Evolutionary conservation across 2,797 vertebrate genomes (phyloP).

Genomic region (Antennarius maculatus): DNA sequence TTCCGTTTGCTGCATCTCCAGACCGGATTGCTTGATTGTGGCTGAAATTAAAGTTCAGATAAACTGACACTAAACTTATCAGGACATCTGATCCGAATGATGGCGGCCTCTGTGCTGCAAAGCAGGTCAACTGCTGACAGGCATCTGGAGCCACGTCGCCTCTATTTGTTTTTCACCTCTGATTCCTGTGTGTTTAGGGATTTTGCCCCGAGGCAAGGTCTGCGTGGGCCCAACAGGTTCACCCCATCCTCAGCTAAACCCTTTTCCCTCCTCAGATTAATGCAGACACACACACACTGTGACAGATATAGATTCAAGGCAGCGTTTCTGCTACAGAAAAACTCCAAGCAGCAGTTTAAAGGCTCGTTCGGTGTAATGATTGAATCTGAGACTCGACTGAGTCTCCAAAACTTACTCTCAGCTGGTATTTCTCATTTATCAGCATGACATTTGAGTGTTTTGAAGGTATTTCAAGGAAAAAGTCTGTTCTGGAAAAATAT

Average conservation of each 20-base stretch:
- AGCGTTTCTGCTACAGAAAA: conserved; percentile 6
- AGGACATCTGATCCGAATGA: too few relatives aligned
- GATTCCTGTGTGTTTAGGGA: conserved; percentile 53
- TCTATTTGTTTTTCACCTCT: conserved; percentile 54
- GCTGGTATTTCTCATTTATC: background rate
- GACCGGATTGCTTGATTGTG: too few relatives aligned
- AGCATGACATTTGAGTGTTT: background rate
- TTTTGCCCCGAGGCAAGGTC: conserved; percentile 22
- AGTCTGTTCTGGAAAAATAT: too few relatives aligned
- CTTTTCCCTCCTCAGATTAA: conserved; percentile 27
- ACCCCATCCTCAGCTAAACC: conserved; percentile 1
- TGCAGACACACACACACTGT: background rate
- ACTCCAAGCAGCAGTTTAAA: background rate
- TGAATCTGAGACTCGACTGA: background rate
- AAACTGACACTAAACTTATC: too few relatives aligned
- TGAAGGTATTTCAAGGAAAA: background rate
- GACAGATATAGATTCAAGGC: background rate
- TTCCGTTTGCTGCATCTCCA: too few relatives aligned
- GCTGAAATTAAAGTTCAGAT: too few relatives aligned
- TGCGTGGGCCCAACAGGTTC: conserved; percentile 5
- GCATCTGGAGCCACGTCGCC: conserved; percentile 25
- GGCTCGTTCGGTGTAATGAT: background rate
- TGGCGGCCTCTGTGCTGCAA: too few relatives aligned
- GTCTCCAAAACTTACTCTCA: too few relatives aligned
- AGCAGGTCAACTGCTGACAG: background rate